These are phyloP conservation scores for Lasiurus cinereus DNA, from an alignment of 2,113 vertebrate genomes.

Conservation along the genomic window DNA sequence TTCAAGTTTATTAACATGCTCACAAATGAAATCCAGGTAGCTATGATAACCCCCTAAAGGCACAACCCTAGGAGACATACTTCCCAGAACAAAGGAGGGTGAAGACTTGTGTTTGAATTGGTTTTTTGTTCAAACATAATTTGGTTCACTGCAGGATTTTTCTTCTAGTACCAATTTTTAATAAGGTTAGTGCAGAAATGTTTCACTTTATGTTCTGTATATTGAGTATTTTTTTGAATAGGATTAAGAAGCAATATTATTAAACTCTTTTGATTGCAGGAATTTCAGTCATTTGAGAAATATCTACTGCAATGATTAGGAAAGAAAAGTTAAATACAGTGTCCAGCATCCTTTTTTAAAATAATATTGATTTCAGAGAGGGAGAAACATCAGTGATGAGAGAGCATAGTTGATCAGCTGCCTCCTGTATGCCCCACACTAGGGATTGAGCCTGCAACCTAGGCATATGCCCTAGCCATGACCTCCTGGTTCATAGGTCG, in stretches of 20 bases:
- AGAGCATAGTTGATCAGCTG: no score
- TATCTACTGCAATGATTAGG: neutral
- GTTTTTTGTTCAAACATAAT: slow-evolving; percentile 9
- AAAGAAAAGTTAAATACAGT: slow-evolving; percentile 14
- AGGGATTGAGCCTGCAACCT: no score
- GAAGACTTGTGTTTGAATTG: neutral
- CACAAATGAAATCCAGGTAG: neutral
- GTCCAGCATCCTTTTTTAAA: neutral
- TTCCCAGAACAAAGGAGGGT: neutral
- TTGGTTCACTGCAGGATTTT: neutral
- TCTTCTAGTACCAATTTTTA: slow-evolving; percentile 16
- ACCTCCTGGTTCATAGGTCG: no score
- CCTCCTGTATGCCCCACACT: no score
- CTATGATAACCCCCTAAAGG: neutral
- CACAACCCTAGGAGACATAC: neutral
- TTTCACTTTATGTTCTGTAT: neutral
- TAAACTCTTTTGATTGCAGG: neutral
- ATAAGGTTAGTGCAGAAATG: slow-evolving; percentile 1
- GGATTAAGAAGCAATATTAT: neutral
- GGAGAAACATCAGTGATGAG: no score
- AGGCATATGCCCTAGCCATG: no score
- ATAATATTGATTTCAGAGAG: no score
- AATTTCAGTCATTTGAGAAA: neutral
- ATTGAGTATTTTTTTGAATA: slow-evolving; percentile 14
- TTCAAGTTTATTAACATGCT: neutral